These are phyloP conservation scores for Acleris laterana DNA, from an alignment of 2,888 invertebrate species.

Conservation along the genomic window DNA sequence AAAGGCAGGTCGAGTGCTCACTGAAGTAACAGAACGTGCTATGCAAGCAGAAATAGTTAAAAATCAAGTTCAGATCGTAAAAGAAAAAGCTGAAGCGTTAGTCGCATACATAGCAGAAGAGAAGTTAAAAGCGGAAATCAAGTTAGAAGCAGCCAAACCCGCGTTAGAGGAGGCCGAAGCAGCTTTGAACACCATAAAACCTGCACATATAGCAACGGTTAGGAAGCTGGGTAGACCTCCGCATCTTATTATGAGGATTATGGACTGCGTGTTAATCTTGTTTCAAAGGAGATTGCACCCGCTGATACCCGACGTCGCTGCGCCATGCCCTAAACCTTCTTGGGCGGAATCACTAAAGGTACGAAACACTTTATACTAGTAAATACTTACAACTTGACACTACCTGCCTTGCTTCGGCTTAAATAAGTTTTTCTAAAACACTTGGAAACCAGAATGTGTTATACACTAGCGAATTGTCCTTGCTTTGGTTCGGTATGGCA, in stretches of 20 bases:
- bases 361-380: conserved; percentile 5
- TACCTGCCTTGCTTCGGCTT: too few species aligned
- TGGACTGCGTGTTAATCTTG: conserved; percentile 97
- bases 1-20: conserved; percentile 93
- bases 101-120: conserved; percentile 95
- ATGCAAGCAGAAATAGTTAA: conserved; percentile 98
- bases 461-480: too few species aligned
- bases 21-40: conserved; percentile 96
- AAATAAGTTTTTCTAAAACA: too few species aligned
- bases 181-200: conserved; percentile 97
- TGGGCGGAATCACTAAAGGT: conserved; percentile 98
- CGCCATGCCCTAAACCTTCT: conserved; percentile 95
- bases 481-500: too few species aligned
- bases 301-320: conserved; percentile 90
- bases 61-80: conserved; percentile 97
- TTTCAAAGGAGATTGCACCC: conserved; percentile 95
- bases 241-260: conserved; percentile 98
- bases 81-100: conserved; percentile 96
- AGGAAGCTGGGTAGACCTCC: conserved; percentile 97
- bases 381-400: too few species aligned
- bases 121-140: conserved; percentile 95
- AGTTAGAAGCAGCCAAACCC: conserved; percentile 97
- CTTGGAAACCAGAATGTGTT: too few species aligned
- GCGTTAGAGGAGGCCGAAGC: conserved; percentile 97
- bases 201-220: conserved; percentile 97